phyloP scores from a whole-genome alignment of 2,888 invertebrate species.

The Drosophila colorata region DNA sequence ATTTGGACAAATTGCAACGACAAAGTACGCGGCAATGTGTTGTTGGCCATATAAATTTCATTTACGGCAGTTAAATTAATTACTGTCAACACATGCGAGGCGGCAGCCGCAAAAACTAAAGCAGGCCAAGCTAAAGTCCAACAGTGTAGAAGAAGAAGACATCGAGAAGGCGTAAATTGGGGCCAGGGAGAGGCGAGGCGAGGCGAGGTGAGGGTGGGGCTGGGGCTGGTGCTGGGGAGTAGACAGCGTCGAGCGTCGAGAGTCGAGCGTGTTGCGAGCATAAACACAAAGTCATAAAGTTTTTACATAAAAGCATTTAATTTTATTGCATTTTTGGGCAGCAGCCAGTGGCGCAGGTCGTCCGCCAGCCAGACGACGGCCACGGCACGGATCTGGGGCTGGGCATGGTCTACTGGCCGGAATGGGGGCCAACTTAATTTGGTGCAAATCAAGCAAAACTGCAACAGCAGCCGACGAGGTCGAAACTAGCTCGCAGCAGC shows the following conservation, averaged over 20 bases:
- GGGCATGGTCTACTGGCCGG: slow-evolving; percentile 60
- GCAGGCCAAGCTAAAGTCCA: slow-evolving; percentile 73
- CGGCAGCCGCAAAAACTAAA: slow-evolving; percentile 67
- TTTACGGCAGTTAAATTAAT: slow-evolving; percentile 77
- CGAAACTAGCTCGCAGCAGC: slow-evolving; percentile 34
- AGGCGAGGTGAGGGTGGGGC: neutral
- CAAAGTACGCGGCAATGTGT: slow-evolving; percentile 71
- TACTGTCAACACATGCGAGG: slow-evolving; percentile 76
- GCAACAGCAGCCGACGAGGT: slow-evolving; percentile 56
- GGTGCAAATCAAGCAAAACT: slow-evolving; percentile 78
- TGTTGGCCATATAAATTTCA: slow-evolving; percentile 74
- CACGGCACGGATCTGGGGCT: slow-evolving; percentile 13
- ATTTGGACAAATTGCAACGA: slow-evolving; percentile 45
- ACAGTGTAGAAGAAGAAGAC: slow-evolving; percentile 28
- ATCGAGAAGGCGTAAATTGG: slow-evolving; percentile 20
- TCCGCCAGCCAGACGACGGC: slow-evolving; percentile 22
- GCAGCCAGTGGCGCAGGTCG: slow-evolving; percentile 46
- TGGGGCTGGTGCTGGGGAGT: slow-evolving; percentile 1
- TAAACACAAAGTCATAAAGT: slow-evolving; percentile 81
- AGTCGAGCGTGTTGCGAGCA: slow-evolving; percentile 68
- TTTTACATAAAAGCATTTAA: slow-evolving; percentile 80
- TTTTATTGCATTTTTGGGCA: slow-evolving; percentile 81
- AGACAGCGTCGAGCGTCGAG: slow-evolving; percentile 46
- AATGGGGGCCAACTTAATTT: slow-evolving; percentile 74
- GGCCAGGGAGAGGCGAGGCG: slow-evolving; percentile 1